Evolutionary conservation across 2,113 vertebrate species (phyloP).

Genomic region (Cisticola juncidis): DNA sequence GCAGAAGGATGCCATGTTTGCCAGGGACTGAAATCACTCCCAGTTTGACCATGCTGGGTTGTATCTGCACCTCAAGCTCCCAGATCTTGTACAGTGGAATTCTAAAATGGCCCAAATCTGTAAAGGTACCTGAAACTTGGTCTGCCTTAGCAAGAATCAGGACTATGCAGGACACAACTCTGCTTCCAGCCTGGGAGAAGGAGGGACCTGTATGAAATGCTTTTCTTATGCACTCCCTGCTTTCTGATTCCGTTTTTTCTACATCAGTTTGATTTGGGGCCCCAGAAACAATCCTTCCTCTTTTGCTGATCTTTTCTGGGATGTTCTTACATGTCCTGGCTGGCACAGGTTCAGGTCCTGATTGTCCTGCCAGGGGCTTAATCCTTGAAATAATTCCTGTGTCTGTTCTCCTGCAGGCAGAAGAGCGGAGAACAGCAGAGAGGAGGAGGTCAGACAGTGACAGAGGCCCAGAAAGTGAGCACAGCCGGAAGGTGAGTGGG

Average conservation of each 20-base stretch:
- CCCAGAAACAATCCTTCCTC: background rate
- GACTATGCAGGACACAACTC: background rate
- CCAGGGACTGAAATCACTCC: background rate
- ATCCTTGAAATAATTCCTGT: background rate
- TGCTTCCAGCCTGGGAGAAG: background rate
- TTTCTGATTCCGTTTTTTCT: background rate
- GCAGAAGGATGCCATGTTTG: background rate
- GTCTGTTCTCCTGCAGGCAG: background rate
- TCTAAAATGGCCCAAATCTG: background rate
- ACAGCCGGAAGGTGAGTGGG: constrained; percentile 43
- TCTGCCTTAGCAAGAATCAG: background rate
- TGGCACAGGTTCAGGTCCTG: background rate
- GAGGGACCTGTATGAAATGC: background rate
- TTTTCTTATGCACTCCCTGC: background rate
- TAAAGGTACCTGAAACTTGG: background rate
- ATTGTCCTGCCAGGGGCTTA: background rate
- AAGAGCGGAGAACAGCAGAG: constrained; percentile 59
- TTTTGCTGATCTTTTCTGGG: background rate
- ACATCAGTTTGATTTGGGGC: background rate
- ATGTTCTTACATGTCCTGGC: background rate
- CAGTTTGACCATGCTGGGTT: background rate
- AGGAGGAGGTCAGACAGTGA: constrained; percentile 59
- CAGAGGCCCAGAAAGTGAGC: constrained; percentile 35
- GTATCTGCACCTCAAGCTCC: background rate
- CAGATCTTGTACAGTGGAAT: background rate